A percentile compares a stretch with the other conserved stretches of the same genome.
Conservation (phyloP, 2,888 invertebrate genomes). For the Silvanus unidentatus region DNA sequence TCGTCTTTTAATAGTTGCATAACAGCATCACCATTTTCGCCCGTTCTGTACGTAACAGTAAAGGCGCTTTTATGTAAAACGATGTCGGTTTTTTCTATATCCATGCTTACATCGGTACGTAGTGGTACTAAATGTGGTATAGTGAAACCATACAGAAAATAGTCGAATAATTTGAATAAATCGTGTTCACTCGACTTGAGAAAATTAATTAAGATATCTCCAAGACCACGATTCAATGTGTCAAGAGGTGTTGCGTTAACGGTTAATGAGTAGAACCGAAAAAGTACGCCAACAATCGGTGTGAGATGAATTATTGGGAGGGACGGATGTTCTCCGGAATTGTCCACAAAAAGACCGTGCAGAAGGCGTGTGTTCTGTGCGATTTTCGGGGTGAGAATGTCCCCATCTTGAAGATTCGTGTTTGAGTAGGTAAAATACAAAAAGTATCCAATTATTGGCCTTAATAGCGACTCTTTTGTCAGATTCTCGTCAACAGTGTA, state of each 20-base stretch:
- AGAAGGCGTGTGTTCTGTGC: slow-evolving; percentile 31
- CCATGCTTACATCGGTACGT: slow-evolving; percentile 31
- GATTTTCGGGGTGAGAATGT: slow-evolving; percentile 31
- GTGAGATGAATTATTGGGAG: slow-evolving; percentile 44
- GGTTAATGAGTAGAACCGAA: slow-evolving; percentile 43
- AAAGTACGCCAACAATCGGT: slow-evolving; percentile 47
- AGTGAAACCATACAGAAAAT: slow-evolving; percentile 37
- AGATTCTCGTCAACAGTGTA: slow-evolving; percentile 46
- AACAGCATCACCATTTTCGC: slow-evolving; percentile 38
- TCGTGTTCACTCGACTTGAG: slow-evolving; percentile 19
- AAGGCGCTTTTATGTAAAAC: slow-evolving; percentile 22
- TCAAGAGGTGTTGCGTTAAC: slow-evolving; percentile 32
- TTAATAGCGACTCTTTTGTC: slow-evolving; percentile 39
- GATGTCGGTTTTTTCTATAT: slow-evolving; percentile 24
- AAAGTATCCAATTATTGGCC: slow-evolving; percentile 18
- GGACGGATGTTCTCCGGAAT: slow-evolving; percentile 21
- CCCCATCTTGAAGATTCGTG: slow-evolving; percentile 31
- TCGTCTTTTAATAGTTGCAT: slow-evolving; percentile 37
- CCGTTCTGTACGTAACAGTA: slow-evolving; percentile 21
- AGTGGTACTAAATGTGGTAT: slow-evolving; percentile 25
- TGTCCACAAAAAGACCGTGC: slow-evolving; percentile 31
- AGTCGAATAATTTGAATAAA: slow-evolving; percentile 33
- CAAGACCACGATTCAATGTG: slow-evolving; percentile 37
- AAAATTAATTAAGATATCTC: slow-evolving; percentile 29
- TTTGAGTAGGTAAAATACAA: slow-evolving; percentile 26